phyloP scores from a whole-genome alignment of 2,113 vertebrate species.

The Rhodinocichla rosea region DNA sequence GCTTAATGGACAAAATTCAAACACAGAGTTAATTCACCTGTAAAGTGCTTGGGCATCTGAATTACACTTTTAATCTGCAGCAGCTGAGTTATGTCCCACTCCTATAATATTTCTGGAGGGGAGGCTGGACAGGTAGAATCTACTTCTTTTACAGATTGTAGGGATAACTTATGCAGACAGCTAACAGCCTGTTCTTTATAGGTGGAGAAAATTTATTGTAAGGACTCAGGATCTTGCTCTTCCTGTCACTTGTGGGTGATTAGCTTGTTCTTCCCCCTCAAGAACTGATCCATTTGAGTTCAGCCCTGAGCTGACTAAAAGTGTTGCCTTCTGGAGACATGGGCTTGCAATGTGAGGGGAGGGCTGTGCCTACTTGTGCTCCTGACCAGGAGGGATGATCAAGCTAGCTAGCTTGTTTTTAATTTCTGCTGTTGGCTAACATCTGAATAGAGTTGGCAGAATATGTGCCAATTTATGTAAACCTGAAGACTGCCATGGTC shows the following conservation, averaged over 20 bases:
- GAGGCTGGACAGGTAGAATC: not conserved
- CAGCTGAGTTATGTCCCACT: conserved; percentile 21
- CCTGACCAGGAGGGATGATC: not conserved
- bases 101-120: conserved; percentile 8
- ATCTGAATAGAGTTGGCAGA: not conserved
- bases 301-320: not conserved
- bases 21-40: conserved; percentile 30
- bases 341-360: not conserved
- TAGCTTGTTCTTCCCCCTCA: not conserved
- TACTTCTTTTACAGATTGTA: not conserved
- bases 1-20: conserved; percentile 32
- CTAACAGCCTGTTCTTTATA: conserved; percentile 7
- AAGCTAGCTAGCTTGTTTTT: not conserved
- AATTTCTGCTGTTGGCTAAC: not conserved
- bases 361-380: not conserved
- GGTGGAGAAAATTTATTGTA: conserved; percentile 1
- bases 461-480: not conserved
- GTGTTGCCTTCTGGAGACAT: not conserved
- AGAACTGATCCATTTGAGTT: not conserved
- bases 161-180: conserved; percentile 29
- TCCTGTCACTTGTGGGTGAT: not conserved
- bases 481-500: not conserved
- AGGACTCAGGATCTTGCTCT: not conserved
- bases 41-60: conserved; percentile 15
- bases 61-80: conserved; percentile 50